These are phyloP conservation scores for Pluvianellus socialis DNA, from an alignment of 2,113 vertebrate species.

Conservation along the genomic window DNA sequence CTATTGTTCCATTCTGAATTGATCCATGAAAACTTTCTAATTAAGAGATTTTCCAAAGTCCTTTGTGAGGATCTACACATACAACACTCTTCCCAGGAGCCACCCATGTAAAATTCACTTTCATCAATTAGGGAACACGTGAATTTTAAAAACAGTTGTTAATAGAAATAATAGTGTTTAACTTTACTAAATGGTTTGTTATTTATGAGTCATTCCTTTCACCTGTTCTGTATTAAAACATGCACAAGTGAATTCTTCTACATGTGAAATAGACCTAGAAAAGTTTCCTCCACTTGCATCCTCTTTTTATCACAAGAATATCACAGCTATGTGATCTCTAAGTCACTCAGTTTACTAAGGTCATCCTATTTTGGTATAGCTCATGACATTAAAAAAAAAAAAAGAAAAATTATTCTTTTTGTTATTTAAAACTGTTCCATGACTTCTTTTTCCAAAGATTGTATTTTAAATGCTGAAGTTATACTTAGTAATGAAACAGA, in stretches of 20 bases:
- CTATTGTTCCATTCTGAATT: neutral
- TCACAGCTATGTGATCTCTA: neutral
- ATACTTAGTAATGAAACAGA: neutral
- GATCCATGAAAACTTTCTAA: neutral
- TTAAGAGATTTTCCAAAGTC: neutral
- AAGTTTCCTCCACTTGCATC: neutral
- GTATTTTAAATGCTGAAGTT: neutral
- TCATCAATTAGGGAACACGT: neutral
- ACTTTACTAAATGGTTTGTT: neutral
- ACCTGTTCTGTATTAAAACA: neutral
- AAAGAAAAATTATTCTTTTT: neutral
- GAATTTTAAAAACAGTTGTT: neutral
- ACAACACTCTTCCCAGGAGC: neutral
- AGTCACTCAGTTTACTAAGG: neutral
- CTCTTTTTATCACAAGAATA: neutral
- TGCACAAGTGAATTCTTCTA: neutral
- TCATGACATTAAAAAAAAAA: neutral
- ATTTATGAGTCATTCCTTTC: neutral
- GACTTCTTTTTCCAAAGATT: neutral
- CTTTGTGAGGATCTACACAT: neutral
- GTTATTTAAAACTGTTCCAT: neutral
- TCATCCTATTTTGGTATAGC: neutral
- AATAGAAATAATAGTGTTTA: neutral
- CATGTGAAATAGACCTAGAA: neutral
- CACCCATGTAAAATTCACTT: neutral